Evolutionary conservation across 2,888 invertebrate species (phyloP).

Genomic region (Carabus problematicus): DNA sequence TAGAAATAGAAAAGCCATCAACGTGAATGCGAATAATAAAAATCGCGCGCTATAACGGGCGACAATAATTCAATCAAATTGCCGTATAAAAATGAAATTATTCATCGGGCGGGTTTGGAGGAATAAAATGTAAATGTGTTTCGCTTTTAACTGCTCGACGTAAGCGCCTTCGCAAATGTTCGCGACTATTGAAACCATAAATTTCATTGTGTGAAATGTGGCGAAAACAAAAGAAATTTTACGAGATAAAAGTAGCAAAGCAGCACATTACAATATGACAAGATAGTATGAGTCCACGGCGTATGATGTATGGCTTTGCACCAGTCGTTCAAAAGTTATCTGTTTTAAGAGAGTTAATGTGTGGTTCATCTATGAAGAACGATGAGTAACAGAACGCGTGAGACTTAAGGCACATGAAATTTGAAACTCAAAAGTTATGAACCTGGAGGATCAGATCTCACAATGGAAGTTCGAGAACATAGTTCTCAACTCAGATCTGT

Average conservation of each 20-base stretch:
- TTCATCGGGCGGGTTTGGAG: conserved; percentile 24
- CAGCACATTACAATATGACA: conserved; percentile 43
- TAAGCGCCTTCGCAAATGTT: too few species aligned
- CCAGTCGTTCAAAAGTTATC: conserved; percentile 36
- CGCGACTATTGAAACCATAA: conserved; percentile 41
- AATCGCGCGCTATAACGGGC: conserved; percentile 34
- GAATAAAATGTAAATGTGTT: conserved; percentile 42
- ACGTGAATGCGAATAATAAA: conserved; percentile 27
- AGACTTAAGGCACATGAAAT: conserved; percentile 44
- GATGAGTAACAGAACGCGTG: conserved; percentile 29
- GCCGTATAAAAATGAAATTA: conserved; percentile 41
- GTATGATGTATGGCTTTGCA: conserved; percentile 28
- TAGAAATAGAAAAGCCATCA: too few species aligned
- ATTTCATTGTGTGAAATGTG: conserved; percentile 43
- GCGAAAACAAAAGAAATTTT: conserved; percentile 43
- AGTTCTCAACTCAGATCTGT: conserved; percentile 15
- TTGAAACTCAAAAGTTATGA: conserved; percentile 46
- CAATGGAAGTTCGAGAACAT: conserved; percentile 11
- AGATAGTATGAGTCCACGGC: conserved; percentile 29
- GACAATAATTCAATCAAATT: conserved; percentile 42
- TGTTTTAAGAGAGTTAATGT: conserved; percentile 39
- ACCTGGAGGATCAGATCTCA: conserved; percentile 8
- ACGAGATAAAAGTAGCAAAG: conserved; percentile 43
- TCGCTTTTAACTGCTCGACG: conserved; percentile 34
- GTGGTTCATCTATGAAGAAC: conserved; percentile 40